Conservation (phyloP, 2,888 invertebrate species). For the Suillia variegata region DNA sequence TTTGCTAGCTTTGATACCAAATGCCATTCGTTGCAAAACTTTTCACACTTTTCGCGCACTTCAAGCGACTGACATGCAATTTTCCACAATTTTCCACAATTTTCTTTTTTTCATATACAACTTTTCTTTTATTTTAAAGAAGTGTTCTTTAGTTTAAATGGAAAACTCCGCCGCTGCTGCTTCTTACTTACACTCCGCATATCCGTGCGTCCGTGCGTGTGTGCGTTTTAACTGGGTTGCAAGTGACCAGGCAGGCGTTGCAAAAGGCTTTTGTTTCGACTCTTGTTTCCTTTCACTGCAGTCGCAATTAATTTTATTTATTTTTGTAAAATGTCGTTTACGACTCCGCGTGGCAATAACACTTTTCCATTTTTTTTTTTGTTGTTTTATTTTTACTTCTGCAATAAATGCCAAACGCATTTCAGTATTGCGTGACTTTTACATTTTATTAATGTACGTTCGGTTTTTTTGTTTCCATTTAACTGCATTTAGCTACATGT, state of each 20-base stretch:
- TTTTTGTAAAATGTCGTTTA: not conserved
- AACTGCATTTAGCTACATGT: too few species aligned
- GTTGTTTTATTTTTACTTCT: too few species aligned
- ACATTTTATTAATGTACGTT: too few species aligned
- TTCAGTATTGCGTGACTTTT: too few species aligned
- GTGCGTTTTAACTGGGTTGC: not conserved
- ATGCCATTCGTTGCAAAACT: constrained; percentile 2
- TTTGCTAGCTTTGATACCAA: constrained; percentile 24
- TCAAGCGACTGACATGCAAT: not conserved
- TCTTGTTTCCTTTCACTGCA: not conserved
- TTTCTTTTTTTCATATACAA: not conserved
- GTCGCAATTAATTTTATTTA: not conserved
- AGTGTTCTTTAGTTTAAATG: too few species aligned
- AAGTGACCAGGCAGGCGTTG: not conserved
- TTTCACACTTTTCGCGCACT: not conserved
- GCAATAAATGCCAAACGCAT: too few species aligned
- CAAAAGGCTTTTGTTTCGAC: not conserved
- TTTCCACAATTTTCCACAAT: not conserved
- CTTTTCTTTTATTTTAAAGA: not conserved
- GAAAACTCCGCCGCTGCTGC: too few species aligned
- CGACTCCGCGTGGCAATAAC: too few species aligned
- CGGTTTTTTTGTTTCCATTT: too few species aligned
- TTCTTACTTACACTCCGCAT: too few species aligned
- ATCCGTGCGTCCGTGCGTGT: not conserved
- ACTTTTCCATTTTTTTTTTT: too few species aligned